Evolutionary conservation across 2,888 invertebrate species (phyloP), one percentile per base, ranked within the genome.

Genomic region (Lingula anatina): DNA sequence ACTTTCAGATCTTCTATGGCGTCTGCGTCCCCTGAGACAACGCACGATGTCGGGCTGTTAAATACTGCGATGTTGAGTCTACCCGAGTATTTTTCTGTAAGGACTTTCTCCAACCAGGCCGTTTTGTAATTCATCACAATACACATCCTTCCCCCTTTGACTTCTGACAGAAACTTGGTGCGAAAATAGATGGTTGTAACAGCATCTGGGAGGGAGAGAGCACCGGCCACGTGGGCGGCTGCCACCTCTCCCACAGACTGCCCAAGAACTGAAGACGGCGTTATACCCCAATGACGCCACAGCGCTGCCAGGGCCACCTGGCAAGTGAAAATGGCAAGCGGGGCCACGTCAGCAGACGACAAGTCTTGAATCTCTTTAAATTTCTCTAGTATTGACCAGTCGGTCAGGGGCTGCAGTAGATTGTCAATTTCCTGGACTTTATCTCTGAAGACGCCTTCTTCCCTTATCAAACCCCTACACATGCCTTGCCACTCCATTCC

Each of bases 401-500:
- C 47, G 7, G 54, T 43, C 26, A 24, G 35, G 5, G n/a, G n/a
- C 20, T 42, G 23, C 23, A 50, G 25, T 9, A 31, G 9, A 15
- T 31, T 15, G 42, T 64, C 61, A n/a, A 66, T 54, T 35, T 52
- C 50, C 35, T 51, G 12, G 24, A 68, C 47, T 4, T 53, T 50
- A 7, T 54, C 46, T 25, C 49, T 40, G 47, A 68, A 68, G 0
- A 57, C 46, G 1, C 39, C 23, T 24, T 51, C 50, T 31, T 44
- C 45, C 12, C 36, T 9, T 44, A 64, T 53, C 41, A 67, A 28
- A 36, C 61, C 59, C 38, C 46, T 44, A 38, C 66, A 62, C 69
- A 69, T 69, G 5, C 65, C 64, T n/a, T 46, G 46, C 66, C 66
- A 67, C 5, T 56, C 46, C 18, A 66, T 67, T 7, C 69, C 68